These are phyloP conservation scores for Listrodromus nycthemerus DNA, from an alignment of 2,888 invertebrate genomes.

Conservation along the genomic window DNA sequence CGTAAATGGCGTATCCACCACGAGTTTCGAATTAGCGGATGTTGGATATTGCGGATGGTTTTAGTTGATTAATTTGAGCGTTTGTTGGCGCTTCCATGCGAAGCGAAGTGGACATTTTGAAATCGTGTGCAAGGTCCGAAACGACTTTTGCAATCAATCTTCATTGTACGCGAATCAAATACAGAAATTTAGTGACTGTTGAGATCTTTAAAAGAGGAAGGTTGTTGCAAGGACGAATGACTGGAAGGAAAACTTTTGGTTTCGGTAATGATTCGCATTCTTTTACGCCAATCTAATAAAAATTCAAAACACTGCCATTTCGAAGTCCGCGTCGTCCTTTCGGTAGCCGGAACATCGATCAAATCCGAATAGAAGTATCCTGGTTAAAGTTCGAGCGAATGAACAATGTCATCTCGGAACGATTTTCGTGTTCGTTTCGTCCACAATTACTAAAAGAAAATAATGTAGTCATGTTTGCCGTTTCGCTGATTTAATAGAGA, in stretches of 20 bases:
- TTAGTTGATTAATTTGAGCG: neutral
- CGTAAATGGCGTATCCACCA: neutral
- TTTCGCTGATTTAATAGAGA: neutral
- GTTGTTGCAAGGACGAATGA: neutral
- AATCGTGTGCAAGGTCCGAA: neutral
- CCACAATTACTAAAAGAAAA: neutral
- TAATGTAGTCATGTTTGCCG: neutral
- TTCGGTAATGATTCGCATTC: neutral
- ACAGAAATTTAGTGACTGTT: neutral
- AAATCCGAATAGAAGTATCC: neutral
- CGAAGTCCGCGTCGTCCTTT: neutral
- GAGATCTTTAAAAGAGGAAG: neutral
- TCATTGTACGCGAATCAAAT: neutral
- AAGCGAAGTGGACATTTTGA: neutral
- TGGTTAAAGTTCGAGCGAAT: neutral
- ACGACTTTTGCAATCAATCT: neutral
- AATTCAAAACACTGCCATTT: neutral
- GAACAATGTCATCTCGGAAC: neutral
- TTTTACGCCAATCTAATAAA: neutral
- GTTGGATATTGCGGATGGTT: neutral
- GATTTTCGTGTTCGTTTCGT: neutral
- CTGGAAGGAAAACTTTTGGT: neutral
- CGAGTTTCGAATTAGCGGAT: neutral
- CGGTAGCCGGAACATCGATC: neutral
- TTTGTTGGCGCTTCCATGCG: neutral